Evolutionary conservation across 1,140 invertebrate genomes (phyloP).

Genomic region (Steinernema feltiae): DNA sequence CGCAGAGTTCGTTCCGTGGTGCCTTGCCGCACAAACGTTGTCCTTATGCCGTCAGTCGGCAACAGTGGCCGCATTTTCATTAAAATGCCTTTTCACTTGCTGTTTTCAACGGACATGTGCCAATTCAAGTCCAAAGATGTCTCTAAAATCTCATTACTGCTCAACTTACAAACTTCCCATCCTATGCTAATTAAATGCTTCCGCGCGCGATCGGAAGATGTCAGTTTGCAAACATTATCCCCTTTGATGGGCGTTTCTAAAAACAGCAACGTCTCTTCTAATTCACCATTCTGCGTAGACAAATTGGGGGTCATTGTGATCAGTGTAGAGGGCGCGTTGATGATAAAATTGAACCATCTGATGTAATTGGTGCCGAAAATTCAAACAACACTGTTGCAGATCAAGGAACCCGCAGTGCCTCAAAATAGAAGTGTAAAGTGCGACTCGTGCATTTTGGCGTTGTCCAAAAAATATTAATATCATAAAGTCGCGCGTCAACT

Average conservation of each 20-base stretch:
- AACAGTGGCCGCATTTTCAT: neutral
- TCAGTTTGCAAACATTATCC: neutral
- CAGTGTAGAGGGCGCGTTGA: neutral
- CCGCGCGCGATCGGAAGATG: neutral
- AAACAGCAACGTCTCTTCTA: neutral
- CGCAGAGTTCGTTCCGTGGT: too few relatives aligned
- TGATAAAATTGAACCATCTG: neutral
- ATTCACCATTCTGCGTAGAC: neutral
- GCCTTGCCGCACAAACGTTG: too few relatives aligned
- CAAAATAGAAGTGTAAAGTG: neutral
- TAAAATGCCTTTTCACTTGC: neutral
- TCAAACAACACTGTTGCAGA: neutral
- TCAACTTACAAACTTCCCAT: neutral
- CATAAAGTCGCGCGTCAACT: neutral
- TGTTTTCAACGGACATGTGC: neutral
- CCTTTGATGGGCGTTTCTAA: neutral
- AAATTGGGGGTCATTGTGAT: too few relatives aligned
- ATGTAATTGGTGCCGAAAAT: neutral
- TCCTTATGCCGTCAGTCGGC: too few relatives aligned
- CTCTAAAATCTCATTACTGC: neutral
- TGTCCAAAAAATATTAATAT: constrained; percentile 4
- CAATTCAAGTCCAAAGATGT: neutral
- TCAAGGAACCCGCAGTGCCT: neutral
- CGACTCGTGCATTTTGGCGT: neutral
- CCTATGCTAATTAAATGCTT: neutral